These are phyloP conservation scores for Stichodactyla mertensii DNA, from an alignment of 64 coral and sea anemone species.

Conservation along the genomic window DNA sequence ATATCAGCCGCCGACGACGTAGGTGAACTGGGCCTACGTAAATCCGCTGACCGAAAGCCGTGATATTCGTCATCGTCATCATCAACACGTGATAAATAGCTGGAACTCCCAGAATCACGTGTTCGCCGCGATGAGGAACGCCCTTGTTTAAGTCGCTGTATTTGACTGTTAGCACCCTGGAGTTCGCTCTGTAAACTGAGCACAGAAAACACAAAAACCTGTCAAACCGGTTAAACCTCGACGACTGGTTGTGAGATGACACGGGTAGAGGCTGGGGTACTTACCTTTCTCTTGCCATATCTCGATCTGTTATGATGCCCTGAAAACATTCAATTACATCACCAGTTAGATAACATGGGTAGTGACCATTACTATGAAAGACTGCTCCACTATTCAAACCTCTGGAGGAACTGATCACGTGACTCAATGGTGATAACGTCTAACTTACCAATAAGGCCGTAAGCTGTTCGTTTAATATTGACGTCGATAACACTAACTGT, in stretches of 20 bases:
- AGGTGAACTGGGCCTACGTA: constrained; percentile 77
- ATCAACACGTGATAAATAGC: constrained; percentile 50
- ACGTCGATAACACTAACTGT: constrained; percentile 83
- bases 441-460: constrained; percentile 76
- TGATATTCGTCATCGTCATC: constrained; percentile 30
- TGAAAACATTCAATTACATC: neutral
- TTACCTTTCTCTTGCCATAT: constrained; percentile 87
- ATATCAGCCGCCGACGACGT: constrained; percentile 64
- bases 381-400: too few species aligned
- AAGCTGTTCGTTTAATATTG: constrained; percentile 83
- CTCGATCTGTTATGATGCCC: constrained; percentile 84
- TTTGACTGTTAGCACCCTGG: constrained; percentile 87
- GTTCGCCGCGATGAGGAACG: constrained; percentile 78
- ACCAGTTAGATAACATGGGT: neutral
- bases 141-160: constrained; percentile 83
- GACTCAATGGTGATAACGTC: too few species aligned
- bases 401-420: too few species aligned
- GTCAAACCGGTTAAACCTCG: too few species aligned
- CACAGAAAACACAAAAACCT: neutral
- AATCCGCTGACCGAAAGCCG: constrained; percentile 59
- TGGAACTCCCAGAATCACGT: constrained; percentile 57
- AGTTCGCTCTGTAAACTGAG: constrained; percentile 73
- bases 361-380: neutral
- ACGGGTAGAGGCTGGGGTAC: neutral
- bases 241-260: too few species aligned